Conservation (phyloP, 1,140 invertebrate genomes). For the Spodoptera frugiperda region DNA sequence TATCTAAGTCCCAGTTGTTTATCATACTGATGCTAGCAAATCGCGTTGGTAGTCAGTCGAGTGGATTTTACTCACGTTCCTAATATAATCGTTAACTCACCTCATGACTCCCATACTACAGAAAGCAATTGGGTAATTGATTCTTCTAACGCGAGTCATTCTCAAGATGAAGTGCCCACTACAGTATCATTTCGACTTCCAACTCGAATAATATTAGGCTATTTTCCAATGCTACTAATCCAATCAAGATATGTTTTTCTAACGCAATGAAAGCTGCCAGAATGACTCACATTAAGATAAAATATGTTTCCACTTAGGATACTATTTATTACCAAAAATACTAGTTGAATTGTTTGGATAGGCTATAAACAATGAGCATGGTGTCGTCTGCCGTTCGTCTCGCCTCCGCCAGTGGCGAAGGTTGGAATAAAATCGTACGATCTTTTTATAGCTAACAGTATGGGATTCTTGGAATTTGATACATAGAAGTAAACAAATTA, state of each 20-base stretch:
- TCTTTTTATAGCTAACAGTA: background rate
- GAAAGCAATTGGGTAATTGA: constrained; percentile 25
- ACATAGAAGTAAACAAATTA: constrained; percentile 18
- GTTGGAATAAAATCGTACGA: constrained; percentile 7
- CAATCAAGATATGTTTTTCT: constrained; percentile 6
- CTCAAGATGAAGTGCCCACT: background rate
- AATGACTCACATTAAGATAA: constrained; percentile 17
- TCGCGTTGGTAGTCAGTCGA: background rate
- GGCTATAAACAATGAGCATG: background rate
- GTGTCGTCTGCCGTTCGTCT: constrained; percentile 13
- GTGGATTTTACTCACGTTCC: constrained; percentile 7
- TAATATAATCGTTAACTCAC: constrained; percentile 33
- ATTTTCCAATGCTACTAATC: constrained; percentile 3
- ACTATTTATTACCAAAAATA: constrained; percentile 12
- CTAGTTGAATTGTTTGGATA: constrained; percentile 24
- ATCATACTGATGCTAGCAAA: background rate
- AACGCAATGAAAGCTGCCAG: constrained; percentile 8
- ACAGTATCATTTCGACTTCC: background rate
- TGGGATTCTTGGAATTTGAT: constrained; percentile 13
- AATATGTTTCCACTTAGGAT: constrained; percentile 2
- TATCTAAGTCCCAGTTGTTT: background rate
- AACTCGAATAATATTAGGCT: background rate
- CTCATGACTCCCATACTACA: constrained; percentile 9
- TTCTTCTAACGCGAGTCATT: constrained; percentile 30
- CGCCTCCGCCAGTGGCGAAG: background rate